Conservation (phyloP, 2,888 invertebrate species). For the Philhelius pedissequus region DNA sequence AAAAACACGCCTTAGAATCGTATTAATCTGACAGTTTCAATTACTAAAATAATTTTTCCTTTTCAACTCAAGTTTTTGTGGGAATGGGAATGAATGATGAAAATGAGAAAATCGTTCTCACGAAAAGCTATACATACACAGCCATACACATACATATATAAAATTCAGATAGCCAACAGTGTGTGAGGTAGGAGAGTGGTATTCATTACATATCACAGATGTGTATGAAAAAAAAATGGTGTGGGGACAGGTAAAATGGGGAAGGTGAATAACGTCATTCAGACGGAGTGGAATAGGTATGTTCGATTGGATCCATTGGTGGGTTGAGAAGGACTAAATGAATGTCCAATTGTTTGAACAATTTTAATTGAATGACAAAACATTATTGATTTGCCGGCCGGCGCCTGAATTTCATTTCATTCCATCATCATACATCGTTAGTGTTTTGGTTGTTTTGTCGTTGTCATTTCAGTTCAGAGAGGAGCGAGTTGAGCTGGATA, state of each 20-base stretch:
- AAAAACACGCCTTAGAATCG: not conserved
- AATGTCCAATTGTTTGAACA: conserved; percentile 65
- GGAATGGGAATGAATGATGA: conserved; percentile 11
- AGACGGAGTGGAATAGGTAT: not conserved
- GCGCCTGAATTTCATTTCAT: not conserved
- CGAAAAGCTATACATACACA: not conserved
- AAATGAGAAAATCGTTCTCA: conserved; percentile 37
- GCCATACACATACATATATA: too few relatives aligned
- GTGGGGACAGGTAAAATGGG: not conserved
- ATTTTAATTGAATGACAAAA: conserved; percentile 66
- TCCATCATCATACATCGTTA: not conserved
- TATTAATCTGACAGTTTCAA: not conserved
- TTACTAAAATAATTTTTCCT: not conserved
- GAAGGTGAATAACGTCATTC: not conserved
- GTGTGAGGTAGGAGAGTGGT: not conserved
- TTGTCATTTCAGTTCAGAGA: not conserved
- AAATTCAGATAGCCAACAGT: not conserved
- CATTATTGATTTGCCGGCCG: conserved; percentile 52
- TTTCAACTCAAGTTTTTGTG: not conserved
- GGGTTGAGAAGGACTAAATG: conserved; percentile 8
- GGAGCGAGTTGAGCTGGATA: not conserved
- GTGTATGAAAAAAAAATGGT: conserved; percentile 8
- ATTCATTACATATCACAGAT: conserved; percentile 43
- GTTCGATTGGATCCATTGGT: not conserved
- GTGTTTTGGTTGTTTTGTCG: not conserved